These are phyloP conservation scores for Machimus atricapillus DNA, from an alignment of 2,888 invertebrate species.

Conservation along the genomic window DNA sequence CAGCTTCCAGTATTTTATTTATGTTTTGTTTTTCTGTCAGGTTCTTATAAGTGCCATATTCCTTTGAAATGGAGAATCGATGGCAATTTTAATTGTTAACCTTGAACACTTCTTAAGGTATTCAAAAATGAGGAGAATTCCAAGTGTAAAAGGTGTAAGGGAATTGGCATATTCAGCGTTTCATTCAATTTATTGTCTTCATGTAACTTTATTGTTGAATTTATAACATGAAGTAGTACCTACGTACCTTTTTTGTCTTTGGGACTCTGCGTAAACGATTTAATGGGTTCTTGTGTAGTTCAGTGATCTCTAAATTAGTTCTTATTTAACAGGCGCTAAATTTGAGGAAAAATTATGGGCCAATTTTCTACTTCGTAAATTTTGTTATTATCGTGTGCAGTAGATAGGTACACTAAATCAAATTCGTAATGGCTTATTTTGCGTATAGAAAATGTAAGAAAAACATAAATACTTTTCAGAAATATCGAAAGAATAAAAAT, in stretches of 20 bases:
- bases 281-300: not conserved
- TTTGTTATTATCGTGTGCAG: not conserved
- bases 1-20: slow-evolving; percentile 6
- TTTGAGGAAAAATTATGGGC: not conserved
- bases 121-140: not conserved
- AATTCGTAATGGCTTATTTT: not conserved
- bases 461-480: not conserved
- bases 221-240: not conserved
- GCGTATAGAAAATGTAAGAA: not conserved
- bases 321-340: not conserved
- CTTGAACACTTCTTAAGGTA: not conserved
- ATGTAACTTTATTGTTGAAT: not conserved
- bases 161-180: not conserved
- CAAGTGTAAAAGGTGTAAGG: not conserved
- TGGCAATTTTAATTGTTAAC: not conserved
- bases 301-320: not conserved
- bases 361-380: not conserved
- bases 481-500: not conserved
- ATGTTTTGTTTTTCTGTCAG: not conserved
- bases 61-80: not conserved
- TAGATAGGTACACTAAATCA: not conserved
- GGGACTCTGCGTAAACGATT: not conserved
- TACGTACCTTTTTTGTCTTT: not conserved
- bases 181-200: not conserved
- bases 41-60: not conserved